Percentiles rank a stretch among this genome's conserved stretches.
Conservation (phyloP, 2,113 vertebrate genomes). For the Penelope pileata region DNA sequence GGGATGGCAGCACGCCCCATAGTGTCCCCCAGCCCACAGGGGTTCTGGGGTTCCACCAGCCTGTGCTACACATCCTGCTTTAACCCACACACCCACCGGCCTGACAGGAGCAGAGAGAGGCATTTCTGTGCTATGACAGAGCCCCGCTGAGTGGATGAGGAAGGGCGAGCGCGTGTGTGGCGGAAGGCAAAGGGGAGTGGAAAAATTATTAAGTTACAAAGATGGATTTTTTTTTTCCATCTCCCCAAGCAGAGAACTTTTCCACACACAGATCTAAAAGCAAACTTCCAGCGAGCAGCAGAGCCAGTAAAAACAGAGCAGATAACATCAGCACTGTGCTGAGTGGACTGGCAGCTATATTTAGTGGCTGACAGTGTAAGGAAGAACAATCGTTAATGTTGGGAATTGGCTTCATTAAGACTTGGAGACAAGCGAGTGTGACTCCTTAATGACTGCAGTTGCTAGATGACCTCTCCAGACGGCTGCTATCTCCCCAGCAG, state of each 20-base stretch:
- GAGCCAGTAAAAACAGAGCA: slow-evolving; percentile 66
- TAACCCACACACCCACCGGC: slow-evolving; percentile 18
- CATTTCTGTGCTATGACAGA: slow-evolving; percentile 34
- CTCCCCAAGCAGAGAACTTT: slow-evolving; percentile 49
- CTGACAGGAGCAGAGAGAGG: neutral
- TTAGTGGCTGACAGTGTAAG: slow-evolving; percentile 35
- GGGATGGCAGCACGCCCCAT: neutral
- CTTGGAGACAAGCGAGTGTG: slow-evolving; percentile 15
- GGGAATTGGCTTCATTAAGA: slow-evolving; percentile 6
- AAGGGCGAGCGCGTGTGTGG: slow-evolving; percentile 31
- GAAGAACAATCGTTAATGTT: slow-evolving; percentile 16
- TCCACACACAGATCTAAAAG: slow-evolving; percentile 33
- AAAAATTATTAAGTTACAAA: slow-evolving; percentile 63
- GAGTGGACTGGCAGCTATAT: slow-evolving; percentile 50
- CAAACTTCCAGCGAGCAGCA: slow-evolving; percentile 52
- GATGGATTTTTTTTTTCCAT: slow-evolving; percentile 65
- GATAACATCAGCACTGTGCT: slow-evolving; percentile 30
- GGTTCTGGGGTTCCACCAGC: neutral
- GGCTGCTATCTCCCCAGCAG: slow-evolving; percentile 22
- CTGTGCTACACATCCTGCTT: neutral
- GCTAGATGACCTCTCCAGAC: slow-evolving; percentile 56
- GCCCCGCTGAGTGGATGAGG: slow-evolving; percentile 58
- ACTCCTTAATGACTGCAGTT: slow-evolving; percentile 18
- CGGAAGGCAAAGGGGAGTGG: neutral
- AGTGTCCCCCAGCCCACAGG: neutral